Conservation (phyloP, 2,113 vertebrate species). For the Collichthys lucidus region DNA sequence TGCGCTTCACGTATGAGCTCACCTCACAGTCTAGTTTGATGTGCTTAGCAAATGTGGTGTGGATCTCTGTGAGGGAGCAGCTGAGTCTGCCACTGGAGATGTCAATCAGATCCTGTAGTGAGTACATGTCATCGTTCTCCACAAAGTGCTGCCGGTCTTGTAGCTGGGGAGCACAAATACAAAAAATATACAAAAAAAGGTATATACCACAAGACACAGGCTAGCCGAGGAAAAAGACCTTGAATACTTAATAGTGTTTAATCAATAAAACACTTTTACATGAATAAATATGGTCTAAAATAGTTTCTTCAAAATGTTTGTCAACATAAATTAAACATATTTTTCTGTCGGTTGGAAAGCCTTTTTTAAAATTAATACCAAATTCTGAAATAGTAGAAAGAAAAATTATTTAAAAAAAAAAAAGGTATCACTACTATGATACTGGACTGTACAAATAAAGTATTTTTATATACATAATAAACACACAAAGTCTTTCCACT, state of each 20-base stretch:
- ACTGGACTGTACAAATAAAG: not conserved
- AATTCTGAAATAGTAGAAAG: not conserved
- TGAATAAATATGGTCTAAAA: not conserved
- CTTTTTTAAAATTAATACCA: not conserved
- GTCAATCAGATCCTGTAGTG: slow-evolving; percentile 95
- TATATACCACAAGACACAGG: not conserved
- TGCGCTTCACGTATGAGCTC: slow-evolving; percentile 42
- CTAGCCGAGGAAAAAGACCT: not conserved
- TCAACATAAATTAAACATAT: not conserved
- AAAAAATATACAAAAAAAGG: not conserved
- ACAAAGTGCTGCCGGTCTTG: slow-evolving; percentile 99
- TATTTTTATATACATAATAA: not conserved
- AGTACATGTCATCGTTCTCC: slow-evolving; percentile 99
- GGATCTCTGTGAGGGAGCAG: slow-evolving; percentile 95
- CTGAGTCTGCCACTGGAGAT: slow-evolving; percentile 91
- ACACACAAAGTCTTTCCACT: not conserved
- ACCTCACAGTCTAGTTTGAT: slow-evolving; percentile 99
- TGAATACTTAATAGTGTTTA: too few species aligned
- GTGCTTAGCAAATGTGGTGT: slow-evolving; percentile 98
- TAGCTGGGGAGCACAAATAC: slow-evolving; percentile 81
- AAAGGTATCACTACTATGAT: not conserved
- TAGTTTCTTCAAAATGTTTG: not conserved
- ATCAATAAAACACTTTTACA: too few species aligned
- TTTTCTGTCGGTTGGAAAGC: not conserved
- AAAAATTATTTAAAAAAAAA: not conserved